Evolutionary conservation across 2,888 invertebrate species (phyloP).

Genomic region (Cactoblastis cactorum): DNA sequence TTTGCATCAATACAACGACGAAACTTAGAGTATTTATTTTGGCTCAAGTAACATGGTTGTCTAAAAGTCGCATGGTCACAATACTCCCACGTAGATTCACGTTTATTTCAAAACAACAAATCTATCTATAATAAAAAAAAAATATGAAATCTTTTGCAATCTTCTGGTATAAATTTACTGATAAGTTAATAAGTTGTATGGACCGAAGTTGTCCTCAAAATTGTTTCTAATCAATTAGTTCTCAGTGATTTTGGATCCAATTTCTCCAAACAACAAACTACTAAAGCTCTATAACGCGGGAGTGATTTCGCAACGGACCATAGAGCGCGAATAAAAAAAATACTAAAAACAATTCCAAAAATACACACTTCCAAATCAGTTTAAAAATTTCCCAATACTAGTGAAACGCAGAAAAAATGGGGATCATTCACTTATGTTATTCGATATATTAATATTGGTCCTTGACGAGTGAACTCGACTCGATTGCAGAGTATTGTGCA

Average conservation of each 20-base stretch:
- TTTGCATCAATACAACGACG: slow-evolving; percentile 25
- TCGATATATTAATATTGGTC: slow-evolving; percentile 32
- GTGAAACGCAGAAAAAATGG: slow-evolving; percentile 13
- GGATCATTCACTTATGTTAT: slow-evolving; percentile 23
- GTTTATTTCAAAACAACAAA: no score
- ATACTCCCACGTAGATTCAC: background rate
- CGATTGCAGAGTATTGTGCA: slow-evolving; percentile 28
- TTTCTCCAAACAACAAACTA: no score
- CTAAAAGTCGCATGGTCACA: background rate
- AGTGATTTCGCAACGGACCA: background rate
- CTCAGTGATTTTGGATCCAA: no score
- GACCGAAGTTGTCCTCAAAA: no score
- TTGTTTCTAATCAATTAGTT: no score
- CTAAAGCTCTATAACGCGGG: no score
- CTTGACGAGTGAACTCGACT: slow-evolving; percentile 26
- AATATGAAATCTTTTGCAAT: no score
- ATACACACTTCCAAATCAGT: slow-evolving; percentile 13
- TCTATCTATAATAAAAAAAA: no score
- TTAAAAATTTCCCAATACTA: background rate
- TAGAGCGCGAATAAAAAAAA: background rate
- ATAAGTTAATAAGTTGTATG: no score
- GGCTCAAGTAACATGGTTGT: background rate
- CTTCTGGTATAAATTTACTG: no score
- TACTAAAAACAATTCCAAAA: slow-evolving; percentile 11
- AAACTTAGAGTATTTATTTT: background rate